Percentiles rank a stretch among this genome's conserved stretches.
These are phyloP conservation scores for Brachynemurus nebulosus DNA, from an alignment of 2,888 invertebrate genomes.

Conservation along the genomic window DNA sequence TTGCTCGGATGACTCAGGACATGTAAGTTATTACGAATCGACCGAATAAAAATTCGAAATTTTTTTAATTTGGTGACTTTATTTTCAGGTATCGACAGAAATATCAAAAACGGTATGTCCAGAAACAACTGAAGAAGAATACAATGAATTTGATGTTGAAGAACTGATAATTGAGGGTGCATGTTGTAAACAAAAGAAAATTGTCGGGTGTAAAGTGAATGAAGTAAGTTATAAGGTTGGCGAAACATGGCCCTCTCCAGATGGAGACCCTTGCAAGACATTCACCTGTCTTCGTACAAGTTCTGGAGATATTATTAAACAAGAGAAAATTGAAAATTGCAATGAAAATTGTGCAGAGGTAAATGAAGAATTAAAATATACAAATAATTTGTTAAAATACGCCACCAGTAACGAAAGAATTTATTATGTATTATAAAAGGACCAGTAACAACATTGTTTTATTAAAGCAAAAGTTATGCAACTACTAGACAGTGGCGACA, in stretches of 20 bases:
- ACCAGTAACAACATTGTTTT: too few relatives aligned
- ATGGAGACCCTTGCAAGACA: conserved; percentile 40
- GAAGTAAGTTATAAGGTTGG: conserved; percentile 36
- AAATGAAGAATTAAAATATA: conserved; percentile 13
- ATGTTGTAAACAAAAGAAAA: conserved; percentile 41
- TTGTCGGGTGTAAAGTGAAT: conserved; percentile 39
- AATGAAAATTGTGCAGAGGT: conserved; percentile 33
- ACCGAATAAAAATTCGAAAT: too few relatives aligned
- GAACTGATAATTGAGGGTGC: conserved; percentile 33
- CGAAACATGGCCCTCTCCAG: conserved; percentile 40
- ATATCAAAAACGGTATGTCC: conserved; percentile 38
- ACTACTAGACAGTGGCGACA: too few relatives aligned
- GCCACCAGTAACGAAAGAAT: neutral
- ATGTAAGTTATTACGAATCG: too few relatives aligned
- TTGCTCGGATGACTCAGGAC: conserved; percentile 39
- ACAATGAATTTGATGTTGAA: conserved; percentile 24
- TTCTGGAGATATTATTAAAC: conserved; percentile 35
- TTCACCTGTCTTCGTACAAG: conserved; percentile 35
- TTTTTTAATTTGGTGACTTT: too few relatives aligned
- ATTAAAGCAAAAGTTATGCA: too few relatives aligned
- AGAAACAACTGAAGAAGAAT: conserved; percentile 26
- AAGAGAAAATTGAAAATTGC: conserved; percentile 40
- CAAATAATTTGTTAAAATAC: conserved; percentile 2
- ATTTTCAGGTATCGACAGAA: conserved; percentile 40
- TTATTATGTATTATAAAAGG: too few relatives aligned